These are phyloP conservation scores for Dyspetes luteomarginatus DNA, from an alignment of 2,888 invertebrate species.

Conservation along the genomic window DNA sequence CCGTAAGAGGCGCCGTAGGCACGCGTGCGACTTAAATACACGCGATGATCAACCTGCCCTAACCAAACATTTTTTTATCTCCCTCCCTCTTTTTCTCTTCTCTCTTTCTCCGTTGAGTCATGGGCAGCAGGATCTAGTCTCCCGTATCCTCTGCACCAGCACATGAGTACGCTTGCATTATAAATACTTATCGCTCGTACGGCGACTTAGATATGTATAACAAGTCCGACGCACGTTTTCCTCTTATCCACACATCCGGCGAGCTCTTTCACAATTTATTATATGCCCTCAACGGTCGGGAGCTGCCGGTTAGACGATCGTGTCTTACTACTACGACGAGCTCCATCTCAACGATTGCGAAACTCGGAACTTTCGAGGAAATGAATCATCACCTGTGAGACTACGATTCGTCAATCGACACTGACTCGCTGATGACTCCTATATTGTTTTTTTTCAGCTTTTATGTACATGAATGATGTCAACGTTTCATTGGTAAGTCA, in stretches of 20 bases:
- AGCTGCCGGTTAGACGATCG: conserved; percentile 46
- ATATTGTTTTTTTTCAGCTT: not conserved
- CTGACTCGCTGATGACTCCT: not conserved
- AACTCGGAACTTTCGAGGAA: conserved; percentile 23
- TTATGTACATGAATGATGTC: no score
- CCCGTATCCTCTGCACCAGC: no score
- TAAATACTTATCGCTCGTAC: no score
- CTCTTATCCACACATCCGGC: conserved; percentile 56
- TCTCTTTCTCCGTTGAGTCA: not conserved
- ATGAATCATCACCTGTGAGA: conserved; percentile 42
- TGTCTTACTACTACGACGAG: not conserved
- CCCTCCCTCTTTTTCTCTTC: not conserved
- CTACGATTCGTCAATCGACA: not conserved
- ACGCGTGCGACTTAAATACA: conserved; percentile 35
- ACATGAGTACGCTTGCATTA: no score
- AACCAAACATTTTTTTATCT: no score
- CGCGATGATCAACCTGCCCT: no score
- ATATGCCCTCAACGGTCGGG: conserved; percentile 24
- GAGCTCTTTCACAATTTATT: conserved; percentile 61
- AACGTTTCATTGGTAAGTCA: no score
- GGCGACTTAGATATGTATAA: no score
- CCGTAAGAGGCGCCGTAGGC: conserved; percentile 15
- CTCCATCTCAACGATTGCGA: not conserved
- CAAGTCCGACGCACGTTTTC: conserved; percentile 25
- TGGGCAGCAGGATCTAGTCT: no score